A percentile compares a stretch with the other conserved stretches of the same genome.
Evolutionary conservation across 2,888 invertebrate genomes (phyloP).

Genomic region (Drosophila peninsularis): DNA sequence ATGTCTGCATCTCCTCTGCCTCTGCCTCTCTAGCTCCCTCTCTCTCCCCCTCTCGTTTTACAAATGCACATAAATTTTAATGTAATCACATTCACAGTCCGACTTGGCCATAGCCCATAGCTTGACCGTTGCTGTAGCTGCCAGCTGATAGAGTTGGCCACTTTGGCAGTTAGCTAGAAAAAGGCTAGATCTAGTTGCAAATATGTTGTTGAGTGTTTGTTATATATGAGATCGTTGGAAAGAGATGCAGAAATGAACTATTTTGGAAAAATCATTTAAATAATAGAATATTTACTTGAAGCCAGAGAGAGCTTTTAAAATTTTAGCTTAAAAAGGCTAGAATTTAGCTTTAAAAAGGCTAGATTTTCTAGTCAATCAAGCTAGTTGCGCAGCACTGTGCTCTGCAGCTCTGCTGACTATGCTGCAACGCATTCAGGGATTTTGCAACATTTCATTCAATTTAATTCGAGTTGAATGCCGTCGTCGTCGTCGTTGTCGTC

Average conservation of each 20-base stretch:
- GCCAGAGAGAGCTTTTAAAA: no score
- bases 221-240: no score
- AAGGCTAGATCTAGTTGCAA: not conserved
- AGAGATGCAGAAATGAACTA: no score
- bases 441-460: constrained; percentile 72
- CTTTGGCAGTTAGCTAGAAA: not conserved
- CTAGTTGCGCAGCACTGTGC: not conserved
- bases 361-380: not conserved
- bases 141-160: constrained; percentile 1
- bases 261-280: no score
- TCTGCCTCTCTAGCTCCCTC: not conserved
- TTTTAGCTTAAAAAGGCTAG: not conserved
- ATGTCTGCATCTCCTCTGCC: constrained; percentile 23
- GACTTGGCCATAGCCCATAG: constrained; percentile 40
- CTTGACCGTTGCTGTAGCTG: constrained; percentile 30
- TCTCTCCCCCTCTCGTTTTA: constrained; percentile 45
- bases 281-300: no score
- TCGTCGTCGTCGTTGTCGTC: constrained; percentile 26
- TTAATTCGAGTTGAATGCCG: constrained; percentile 70
- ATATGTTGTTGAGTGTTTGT: not conserved
- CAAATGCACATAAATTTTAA: constrained; percentile 82
- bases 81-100: constrained; percentile 79
- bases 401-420: constrained; percentile 8
- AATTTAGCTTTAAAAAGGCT: not conserved
- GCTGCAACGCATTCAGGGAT: constrained; percentile 62